Base-by-base conservation (phyloP, 2,113 vertebrate species). In the Eupsittula cactorum region DNA sequence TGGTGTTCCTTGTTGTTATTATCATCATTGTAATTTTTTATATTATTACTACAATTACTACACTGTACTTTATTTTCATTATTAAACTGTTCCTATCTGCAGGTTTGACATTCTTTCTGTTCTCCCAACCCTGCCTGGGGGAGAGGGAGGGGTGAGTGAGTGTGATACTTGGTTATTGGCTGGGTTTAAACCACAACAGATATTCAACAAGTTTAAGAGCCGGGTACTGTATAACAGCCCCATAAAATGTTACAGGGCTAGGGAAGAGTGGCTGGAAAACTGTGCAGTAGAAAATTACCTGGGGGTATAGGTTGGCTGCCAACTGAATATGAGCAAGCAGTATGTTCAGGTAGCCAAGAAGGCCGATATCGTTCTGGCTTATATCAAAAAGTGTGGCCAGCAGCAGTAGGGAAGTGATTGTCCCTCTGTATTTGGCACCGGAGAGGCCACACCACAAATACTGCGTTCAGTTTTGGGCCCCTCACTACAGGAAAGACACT, bases 371-470 rank as follows among this genome's bases (percentile, higher is more conserved):
- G 42, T 47, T 5, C 2, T 49, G 55, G 6, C 7, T 10, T 49
- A 41, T 16, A 7, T 8, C 35, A 49, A 12, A 1, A 1, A 6
- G 6, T 20, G 41, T 42, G 47, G 15, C 37, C 69, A 69, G 47
- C 15, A 42, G 35, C 41, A 50, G 10, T 7, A 44, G 7, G 16
- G 16, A 31, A 47, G 16, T 4, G 37, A 74, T 9, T 59, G 28
- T 46, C 4, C 10, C 15, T 5, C 13, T 69, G 47, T 33, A 4
- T 41, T 63, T 4, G 4, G 6, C 31, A n/a, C 9, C 1, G 5
- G 1, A 28, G 16, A 73, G 17, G 27, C 6, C 11, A 24, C 18
- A 50, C 3, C 16, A 29, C 4, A 4, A 35, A 5, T 13, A 0
- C 60, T 63, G 21, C 8, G 16, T 29, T 49, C 16, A 8, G 3